Base-by-base conservation (phyloP, 2,888 invertebrate species). In the Microplitis deprimator region DNA sequence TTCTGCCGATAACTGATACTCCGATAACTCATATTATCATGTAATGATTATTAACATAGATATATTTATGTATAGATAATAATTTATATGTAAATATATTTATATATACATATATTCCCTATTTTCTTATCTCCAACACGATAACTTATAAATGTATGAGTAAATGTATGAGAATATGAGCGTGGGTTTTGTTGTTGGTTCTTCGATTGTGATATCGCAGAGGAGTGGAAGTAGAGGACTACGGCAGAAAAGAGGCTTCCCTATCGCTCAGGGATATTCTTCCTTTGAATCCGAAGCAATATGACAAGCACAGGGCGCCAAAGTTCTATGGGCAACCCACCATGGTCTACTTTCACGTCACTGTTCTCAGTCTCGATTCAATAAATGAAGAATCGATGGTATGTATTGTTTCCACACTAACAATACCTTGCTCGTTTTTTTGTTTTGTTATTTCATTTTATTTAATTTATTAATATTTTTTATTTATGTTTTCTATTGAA, bases 321-420 rank as follows among this genome's bases (percentile, higher is more conserved):
- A 97, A 96, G 90, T 92, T 94, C 74, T 91, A 95, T 84, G 96
- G 96, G 1, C 95, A 96, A 88, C 95, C 97, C 3, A 97, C 97
- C 0, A 92, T 96, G 68, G 97, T 97, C 61, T 96, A 96, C 89
- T 97, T 97, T 87, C 97, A 97, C 87, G 96, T 97, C 71, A 97
- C 97, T 7, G 97, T 97, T 1, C 91, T 97, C 79, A 96, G 96
- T 69, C 91, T 97, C 83, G 97, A 97, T 91, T 97, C 97, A n/a
- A 97, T 98, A 82, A 97, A 97, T 87, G 98, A 97, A 89, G 97
- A 97, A 90, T 97, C 97, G 65, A 98, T 98, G 97, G 96, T 95
- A 89, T 90, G 91, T 84, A 38, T 70, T 74, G 13, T 40, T 71
- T 73, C 17, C 13, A 8, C 13, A 3, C 8, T 50, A 1, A 50